Conservation (phyloP, 2,888 invertebrate species). For the Heliconius ismenius region DNA sequence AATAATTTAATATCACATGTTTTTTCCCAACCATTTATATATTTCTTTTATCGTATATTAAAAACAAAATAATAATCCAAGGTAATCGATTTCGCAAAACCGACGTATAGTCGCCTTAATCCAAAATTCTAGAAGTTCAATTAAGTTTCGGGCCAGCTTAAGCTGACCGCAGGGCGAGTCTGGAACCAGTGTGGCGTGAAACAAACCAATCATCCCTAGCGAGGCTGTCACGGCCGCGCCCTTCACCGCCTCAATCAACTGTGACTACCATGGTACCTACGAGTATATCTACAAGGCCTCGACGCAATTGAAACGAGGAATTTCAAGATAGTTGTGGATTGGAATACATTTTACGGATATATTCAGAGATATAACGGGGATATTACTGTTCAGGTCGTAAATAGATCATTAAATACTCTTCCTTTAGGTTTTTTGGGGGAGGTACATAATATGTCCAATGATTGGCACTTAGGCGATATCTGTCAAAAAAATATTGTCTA, state of each 20-base stretch:
- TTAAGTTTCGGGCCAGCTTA: slow-evolving; percentile 28
- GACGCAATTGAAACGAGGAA: too few relatives aligned
- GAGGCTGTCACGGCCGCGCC: slow-evolving; percentile 48
- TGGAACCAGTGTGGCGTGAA: slow-evolving; percentile 38
- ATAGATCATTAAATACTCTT: background rate
- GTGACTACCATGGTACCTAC: slow-evolving; percentile 43
- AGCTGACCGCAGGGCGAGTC: slow-evolving; percentile 26
- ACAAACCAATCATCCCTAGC: slow-evolving; percentile 52
- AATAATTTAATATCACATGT: background rate
- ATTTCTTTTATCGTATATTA: background rate
- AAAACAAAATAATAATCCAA: background rate
- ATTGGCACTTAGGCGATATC: too few relatives aligned
- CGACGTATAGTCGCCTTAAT: background rate
- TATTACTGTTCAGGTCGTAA: background rate
- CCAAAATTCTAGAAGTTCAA: slow-evolving; percentile 28
- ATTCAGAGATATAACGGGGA: background rate
- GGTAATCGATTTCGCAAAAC: background rate
- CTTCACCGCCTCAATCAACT: slow-evolving; percentile 55
- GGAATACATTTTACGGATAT: background rate
- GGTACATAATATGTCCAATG: too few relatives aligned
- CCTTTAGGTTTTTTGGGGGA: background rate
- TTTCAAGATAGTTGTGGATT: background rate
- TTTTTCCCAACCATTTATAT: background rate
- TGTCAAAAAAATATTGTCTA: too few relatives aligned
- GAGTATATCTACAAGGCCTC: too few relatives aligned